These are phyloP conservation scores for Petaurus breviceps DNA, from an alignment of 2,113 vertebrate species.

Conservation along the genomic window DNA sequence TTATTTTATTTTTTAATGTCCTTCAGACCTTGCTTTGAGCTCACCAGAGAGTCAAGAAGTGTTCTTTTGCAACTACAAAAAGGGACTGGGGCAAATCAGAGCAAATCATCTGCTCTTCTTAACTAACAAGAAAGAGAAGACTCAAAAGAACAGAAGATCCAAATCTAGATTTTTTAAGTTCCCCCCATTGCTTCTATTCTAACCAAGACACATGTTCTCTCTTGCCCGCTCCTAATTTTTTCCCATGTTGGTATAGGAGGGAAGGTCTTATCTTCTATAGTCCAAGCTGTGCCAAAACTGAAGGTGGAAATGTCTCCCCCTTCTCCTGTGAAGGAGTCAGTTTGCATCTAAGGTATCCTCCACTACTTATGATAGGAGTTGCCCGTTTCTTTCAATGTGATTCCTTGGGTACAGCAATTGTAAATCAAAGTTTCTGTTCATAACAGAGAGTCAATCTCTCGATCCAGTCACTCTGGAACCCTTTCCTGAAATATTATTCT, in stretches of 20 bases:
- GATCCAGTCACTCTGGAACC: not conserved
- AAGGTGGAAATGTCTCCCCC: not conserved
- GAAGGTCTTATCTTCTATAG: not conserved
- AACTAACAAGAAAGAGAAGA: not conserved
- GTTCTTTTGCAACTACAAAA: not conserved
- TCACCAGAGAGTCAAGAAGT: not conserved
- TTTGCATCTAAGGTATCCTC: not conserved
- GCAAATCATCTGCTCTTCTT: not conserved
- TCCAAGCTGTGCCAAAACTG: not conserved
- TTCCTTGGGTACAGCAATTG: not conserved
- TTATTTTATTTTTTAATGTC: too few species aligned
- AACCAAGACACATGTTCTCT: not conserved
- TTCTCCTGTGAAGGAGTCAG: not conserved
- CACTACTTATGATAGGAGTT: not conserved
- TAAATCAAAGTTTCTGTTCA: not conserved
- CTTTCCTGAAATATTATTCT: not conserved
- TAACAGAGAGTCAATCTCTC: not conserved
- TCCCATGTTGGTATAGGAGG: not conserved
- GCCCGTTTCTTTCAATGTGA: not conserved
- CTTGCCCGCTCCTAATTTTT: not conserved
- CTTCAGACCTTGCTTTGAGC: not conserved
- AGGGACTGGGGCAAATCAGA: not conserved
- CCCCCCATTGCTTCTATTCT: not conserved
- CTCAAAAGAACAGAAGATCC: not conserved
- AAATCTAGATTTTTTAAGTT: not conserved